A percentile compares a stretch with the other conserved stretches of the same genome.
phyloP scores from a whole-genome alignment of 2,113 vertebrate species.

The Onychostoma macrolepis region DNA sequence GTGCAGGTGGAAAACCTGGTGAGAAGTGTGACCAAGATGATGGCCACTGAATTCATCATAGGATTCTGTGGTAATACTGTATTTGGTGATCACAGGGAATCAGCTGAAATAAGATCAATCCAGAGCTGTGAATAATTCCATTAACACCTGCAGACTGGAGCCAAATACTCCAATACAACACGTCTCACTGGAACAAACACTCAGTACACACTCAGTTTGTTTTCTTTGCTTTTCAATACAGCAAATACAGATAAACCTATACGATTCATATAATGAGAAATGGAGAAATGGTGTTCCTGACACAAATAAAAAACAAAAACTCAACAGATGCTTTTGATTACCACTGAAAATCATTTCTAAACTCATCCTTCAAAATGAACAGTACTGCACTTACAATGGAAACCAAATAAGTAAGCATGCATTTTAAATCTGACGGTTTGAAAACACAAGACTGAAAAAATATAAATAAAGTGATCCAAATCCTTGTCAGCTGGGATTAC shows the following conservation, averaged over 20 bases:
- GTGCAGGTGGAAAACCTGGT: neutral
- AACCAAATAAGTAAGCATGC: neutral
- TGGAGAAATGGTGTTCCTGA: neutral
- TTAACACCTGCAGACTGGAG: neutral
- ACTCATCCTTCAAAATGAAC: neutral
- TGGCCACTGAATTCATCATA: neutral
- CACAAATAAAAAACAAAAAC: neutral
- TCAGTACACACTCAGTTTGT: neutral
- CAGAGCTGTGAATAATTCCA: neutral
- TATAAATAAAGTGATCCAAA: neutral
- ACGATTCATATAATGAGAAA: neutral
- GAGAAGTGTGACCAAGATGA: neutral
- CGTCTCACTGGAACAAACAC: neutral
- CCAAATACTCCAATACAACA: neutral
- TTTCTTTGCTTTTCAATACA: neutral
- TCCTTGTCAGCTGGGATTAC: neutral
- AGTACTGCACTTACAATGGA: neutral
- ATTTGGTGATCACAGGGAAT: conserved; percentile 5
- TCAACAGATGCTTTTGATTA: neutral
- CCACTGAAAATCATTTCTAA: neutral
- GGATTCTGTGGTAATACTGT: neutral
- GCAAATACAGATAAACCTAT: neutral
- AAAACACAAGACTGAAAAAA: neutral
- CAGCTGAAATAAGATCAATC: neutral
- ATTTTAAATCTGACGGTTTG: neutral